These are phyloP conservation scores for Leucoma salicis DNA, from an alignment of 2,888 invertebrate species.

Conservation along the genomic window DNA sequence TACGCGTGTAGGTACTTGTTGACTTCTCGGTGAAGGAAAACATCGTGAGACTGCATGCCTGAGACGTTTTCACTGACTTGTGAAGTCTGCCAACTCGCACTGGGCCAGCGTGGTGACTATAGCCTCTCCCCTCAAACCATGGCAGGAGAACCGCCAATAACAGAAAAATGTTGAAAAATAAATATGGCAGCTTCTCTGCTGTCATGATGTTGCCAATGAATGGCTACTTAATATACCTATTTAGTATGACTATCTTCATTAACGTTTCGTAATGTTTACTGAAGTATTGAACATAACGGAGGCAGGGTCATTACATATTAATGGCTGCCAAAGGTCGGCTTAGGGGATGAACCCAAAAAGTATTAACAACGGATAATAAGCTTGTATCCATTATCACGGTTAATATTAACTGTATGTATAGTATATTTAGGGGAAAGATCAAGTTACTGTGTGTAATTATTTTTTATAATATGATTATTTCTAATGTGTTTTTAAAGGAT, in stretches of 20 bases:
- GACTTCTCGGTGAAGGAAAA: too few relatives aligned
- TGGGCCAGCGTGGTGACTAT: too few relatives aligned
- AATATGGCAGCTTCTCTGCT: too few relatives aligned
- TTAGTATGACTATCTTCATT: background rate
- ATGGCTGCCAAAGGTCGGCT: background rate
- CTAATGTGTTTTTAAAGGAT: too few relatives aligned
- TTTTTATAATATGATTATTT: background rate
- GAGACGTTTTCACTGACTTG: too few relatives aligned
- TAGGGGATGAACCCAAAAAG: background rate
- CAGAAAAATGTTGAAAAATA: too few relatives aligned
- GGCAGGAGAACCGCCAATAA: too few relatives aligned
- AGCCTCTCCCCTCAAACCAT: too few relatives aligned
- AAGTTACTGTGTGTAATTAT: background rate
- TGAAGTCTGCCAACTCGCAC: too few relatives aligned
- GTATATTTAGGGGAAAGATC: background rate
- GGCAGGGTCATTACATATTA: background rate
- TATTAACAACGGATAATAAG: conserved; percentile 1
- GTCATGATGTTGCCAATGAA: too few relatives aligned
- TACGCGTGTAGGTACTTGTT: too few relatives aligned
- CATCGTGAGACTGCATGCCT: too few relatives aligned
- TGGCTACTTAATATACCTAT: background rate
- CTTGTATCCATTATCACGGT: background rate
- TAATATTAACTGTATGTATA: background rate
- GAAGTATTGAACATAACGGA: background rate
- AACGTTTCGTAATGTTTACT: background rate